Conservation (phyloP, 2,888 invertebrate species). For the Cremastinae sp. region DNA sequence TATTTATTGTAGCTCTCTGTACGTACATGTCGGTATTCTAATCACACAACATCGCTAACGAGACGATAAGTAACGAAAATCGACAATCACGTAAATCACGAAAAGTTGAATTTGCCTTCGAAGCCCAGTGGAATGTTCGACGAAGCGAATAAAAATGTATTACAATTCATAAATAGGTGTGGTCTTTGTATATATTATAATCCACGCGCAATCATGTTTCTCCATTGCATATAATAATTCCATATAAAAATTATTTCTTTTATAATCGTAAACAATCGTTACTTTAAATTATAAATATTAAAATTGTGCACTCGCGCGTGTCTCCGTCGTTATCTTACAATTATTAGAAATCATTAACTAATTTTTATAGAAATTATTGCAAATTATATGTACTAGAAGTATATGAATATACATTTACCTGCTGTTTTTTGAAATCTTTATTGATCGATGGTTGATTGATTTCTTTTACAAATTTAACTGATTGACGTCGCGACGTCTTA, state of each 20-base stretch:
- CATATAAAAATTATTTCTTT: background rate
- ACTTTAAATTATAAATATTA: no score
- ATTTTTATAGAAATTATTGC: no score
- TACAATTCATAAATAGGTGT: background rate
- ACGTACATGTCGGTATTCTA: slow-evolving; percentile 64
- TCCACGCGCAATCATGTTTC: background rate
- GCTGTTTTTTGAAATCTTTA: no score
- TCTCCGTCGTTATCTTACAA: no score
- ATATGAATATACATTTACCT: no score
- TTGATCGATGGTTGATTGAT: no score
- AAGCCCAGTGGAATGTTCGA: slow-evolving; percentile 14
- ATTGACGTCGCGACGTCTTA: background rate
- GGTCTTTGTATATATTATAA: background rate
- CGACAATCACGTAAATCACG: slow-evolving; percentile 41
- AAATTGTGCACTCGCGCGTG: no score
- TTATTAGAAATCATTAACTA: no score
- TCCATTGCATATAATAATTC: background rate
- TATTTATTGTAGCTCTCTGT: slow-evolving; percentile 68
- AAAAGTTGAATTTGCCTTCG: slow-evolving; percentile 49
- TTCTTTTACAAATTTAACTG: no score
- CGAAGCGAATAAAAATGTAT: slow-evolving; percentile 23
- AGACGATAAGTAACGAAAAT: slow-evolving; percentile 62
- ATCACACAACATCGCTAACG: slow-evolving; percentile 56
- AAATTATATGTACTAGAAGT: no score
- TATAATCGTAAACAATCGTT: no score